phyloP scores from a whole-genome alignment of 2,888 invertebrate species.

The Pseudococcus viburni region DNA sequence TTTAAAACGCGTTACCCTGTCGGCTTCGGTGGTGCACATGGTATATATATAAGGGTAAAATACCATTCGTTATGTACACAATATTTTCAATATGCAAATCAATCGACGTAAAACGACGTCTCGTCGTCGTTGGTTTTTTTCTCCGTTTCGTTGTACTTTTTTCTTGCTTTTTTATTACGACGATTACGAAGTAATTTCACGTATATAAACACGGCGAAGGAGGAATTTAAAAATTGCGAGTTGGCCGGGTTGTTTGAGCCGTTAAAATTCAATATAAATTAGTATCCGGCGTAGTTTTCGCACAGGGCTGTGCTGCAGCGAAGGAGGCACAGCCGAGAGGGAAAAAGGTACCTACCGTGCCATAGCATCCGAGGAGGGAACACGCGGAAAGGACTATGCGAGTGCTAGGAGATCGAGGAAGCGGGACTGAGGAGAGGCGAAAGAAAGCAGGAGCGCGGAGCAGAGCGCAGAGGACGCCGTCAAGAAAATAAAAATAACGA shows the following conservation, averaged over 20 bases:
- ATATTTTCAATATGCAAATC: conserved; percentile 42
- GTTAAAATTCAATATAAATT: conserved; percentile 22
- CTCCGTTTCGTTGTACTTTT: no score
- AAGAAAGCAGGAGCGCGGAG: neutral
- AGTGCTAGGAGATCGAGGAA: neutral
- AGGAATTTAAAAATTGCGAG: neutral
- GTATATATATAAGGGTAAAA: neutral
- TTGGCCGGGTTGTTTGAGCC: neutral
- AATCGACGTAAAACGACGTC: neutral
- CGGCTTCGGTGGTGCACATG: no score
- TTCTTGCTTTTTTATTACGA: neutral
- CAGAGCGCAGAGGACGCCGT: neutral
- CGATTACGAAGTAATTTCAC: neutral
- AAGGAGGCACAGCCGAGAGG: neutral
- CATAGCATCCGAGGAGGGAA: neutral
- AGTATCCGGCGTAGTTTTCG: neutral
- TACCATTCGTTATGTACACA: neutral
- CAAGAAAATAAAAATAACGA: conserved; percentile 58
- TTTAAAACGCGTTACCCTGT: conserved; percentile 6
- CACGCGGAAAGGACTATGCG: neutral
- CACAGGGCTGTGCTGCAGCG: neutral
- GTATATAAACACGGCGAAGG: neutral
- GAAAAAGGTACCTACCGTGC: neutral
- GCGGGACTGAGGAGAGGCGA: neutral
- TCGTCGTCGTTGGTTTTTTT: neutral